These are phyloP conservation scores for Pitangus sulphuratus DNA, from an alignment of 2,797 vertebrate species.

Conservation along the genomic window DNA sequence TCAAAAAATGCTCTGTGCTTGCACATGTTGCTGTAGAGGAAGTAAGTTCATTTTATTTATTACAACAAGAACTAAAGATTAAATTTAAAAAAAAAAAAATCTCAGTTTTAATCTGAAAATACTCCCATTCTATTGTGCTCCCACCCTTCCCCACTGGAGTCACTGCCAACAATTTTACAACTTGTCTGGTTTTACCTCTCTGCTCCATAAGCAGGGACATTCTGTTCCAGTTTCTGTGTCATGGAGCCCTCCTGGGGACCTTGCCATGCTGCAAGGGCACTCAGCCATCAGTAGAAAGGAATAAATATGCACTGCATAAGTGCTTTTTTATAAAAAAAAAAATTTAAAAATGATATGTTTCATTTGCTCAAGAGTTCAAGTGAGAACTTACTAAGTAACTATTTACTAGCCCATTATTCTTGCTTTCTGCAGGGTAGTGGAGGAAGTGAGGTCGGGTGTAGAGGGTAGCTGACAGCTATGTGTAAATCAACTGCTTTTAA, in stretches of 20 bases:
- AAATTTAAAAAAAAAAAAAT: neutral
- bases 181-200: neutral
- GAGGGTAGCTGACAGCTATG: neutral
- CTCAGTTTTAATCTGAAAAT: neutral
- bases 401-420: neutral
- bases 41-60: neutral
- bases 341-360: fast-evolving
- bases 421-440: neutral
- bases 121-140: neutral
- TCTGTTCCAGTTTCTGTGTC: neutral
- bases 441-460: neutral
- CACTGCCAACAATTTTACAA: neutral
- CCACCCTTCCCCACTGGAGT: neutral
- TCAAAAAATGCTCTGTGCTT: neutral
- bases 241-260: fast-evolving
- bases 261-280: fast-evolving
- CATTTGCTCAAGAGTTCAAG: neutral
- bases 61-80: neutral
- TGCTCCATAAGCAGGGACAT: neutral
- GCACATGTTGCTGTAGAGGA: neutral
- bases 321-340: neutral
- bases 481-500: neutral
- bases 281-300: neutral
- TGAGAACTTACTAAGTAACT: neutral
- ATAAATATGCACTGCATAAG: neutral